These are phyloP conservation scores for Plecotus auritus DNA, from an alignment of 2,113 vertebrate genomes.

Conservation along the genomic window DNA sequence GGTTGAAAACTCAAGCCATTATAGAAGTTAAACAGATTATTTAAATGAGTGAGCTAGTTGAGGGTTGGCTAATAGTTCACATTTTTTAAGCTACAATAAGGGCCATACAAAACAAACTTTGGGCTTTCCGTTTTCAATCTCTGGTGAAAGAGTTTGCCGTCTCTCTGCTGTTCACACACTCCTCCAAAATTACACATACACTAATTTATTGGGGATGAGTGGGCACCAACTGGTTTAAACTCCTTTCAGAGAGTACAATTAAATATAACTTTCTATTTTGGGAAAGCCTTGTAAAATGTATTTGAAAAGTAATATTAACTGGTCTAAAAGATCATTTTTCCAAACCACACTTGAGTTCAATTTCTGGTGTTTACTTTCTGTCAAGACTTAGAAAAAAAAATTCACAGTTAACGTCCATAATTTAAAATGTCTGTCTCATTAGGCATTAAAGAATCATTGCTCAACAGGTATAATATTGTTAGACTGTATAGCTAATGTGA, in stretches of 20 bases:
- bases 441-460: slow-evolving; percentile 74
- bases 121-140: background rate
- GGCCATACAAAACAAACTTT: background rate
- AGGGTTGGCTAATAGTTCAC: slow-evolving; percentile 1
- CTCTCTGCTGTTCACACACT: background rate
- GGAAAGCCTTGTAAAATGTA: slow-evolving; percentile 40
- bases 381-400: slow-evolving; percentile 58
- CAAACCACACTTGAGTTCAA: slow-evolving; percentile 11
- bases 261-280: slow-evolving; percentile 48
- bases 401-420: slow-evolving; percentile 64
- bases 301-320: slow-evolving; percentile 44
- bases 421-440: slow-evolving; percentile 72
- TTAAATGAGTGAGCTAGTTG: slow-evolving; percentile 19
- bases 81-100: background rate
- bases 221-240: slow-evolving; percentile 20
- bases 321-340: slow-evolving; percentile 63
- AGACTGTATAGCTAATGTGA: slow-evolving; percentile 70
- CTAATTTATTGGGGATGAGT: background rate
- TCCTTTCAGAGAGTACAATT: slow-evolving; percentile 27
- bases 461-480: slow-evolving; percentile 80
- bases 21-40: background rate
- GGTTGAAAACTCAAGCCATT: background rate
- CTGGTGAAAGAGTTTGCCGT: slow-evolving; percentile 7
- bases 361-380: slow-evolving; percentile 60
- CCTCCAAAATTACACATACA: slow-evolving; percentile 1